Conservation (phyloP, 37 sponge, comb jelly and placozoan species). For the Halichondria panicea region DNA sequence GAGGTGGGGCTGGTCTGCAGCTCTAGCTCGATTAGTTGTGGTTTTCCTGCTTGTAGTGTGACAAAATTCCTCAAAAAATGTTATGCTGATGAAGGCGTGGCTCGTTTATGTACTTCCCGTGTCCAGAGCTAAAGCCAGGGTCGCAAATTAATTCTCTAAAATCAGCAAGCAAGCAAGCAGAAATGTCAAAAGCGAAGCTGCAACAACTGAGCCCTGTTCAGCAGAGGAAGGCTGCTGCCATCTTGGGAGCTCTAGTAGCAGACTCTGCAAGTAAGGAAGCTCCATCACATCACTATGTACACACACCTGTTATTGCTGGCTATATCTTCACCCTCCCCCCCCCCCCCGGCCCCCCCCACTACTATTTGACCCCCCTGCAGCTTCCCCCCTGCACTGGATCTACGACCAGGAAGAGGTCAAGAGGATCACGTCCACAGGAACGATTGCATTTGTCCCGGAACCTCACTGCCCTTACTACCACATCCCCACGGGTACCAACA, state of each 20-base stretch:
- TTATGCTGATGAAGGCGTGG: no score
- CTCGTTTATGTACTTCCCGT: no score
- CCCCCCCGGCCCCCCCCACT: not conserved
- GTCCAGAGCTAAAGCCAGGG: no score
- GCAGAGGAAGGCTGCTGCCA: conserved; percentile 40
- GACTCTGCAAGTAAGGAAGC: conserved; percentile 32
- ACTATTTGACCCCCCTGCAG: not conserved
- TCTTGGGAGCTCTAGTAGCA: conserved; percentile 46
- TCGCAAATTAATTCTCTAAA: no score
- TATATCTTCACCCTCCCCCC: no score
- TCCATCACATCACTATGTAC: not conserved
- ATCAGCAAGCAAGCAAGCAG: no score
- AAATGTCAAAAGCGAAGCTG: no score
- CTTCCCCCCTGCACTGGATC: conserved; percentile 51
- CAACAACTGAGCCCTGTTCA: conserved; percentile 3
- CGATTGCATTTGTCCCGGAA: conserved; percentile 25
- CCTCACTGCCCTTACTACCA: conserved; percentile 46
- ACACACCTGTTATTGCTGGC: not conserved
- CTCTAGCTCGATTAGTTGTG: no score
- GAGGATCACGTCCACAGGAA: not conserved
- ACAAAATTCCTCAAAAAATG: no score
- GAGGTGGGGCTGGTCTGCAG: no score
- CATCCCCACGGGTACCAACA: conserved; percentile 18
- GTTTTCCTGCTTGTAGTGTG: no score
- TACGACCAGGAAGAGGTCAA: conserved; percentile 43